Base-by-base conservation (phyloP, 2,888 invertebrate genomes). In the Melipona bicolor region DNA sequence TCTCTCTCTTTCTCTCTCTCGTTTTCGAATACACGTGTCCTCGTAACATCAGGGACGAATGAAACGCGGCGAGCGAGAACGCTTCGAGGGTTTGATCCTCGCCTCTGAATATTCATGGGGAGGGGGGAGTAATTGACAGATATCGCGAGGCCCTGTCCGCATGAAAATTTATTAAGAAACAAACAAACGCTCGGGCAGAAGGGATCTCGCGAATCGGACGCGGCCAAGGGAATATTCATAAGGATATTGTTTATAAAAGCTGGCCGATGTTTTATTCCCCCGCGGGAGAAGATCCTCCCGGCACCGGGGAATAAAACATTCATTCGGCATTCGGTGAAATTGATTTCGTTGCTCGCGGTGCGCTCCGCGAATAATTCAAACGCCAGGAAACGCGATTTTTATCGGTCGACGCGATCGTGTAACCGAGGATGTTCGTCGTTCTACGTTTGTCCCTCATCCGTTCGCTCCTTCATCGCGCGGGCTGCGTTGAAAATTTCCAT, bases 51-150 rank as follows among this genome's bases (percentile, higher is more conserved):
- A 9, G 43, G 17, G 24, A 27, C n/a, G 32, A 59, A 52, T 32
- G 79, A 68, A 68, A 32, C 43, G 54, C 52, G 54, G 43, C 36
- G 64, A 17, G 27, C 5, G 17, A 32, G 3, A 32, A 32, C 9
- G n/a, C n/a, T 62, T 21, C 17, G 17, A 24, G 49, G 15, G 56
- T 59, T 76, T 59, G n/a, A 77, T 72, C 62, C 27, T 50, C 19
- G 1, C 19, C 24, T 56, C 68, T 73, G 83, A 82, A 83, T 83
- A 83, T 83, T 83, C 83, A 83, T 73, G 19, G 65, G 2, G 2
- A 1, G 70, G 5, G 73, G 70, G 24, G 24, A 77, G 74, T 77
- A 83, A 83, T 83, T 83, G 82, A 74, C 70, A 65, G 77, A 83
- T 59, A 65, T 69, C 27, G 17, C 49, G 54, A 27, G 27, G 52